Evolutionary conservation across 2,888 invertebrate genomes (phyloP), one percentile per base, ranked within the genome.

Genomic region (Odontothrips loti): DNA sequence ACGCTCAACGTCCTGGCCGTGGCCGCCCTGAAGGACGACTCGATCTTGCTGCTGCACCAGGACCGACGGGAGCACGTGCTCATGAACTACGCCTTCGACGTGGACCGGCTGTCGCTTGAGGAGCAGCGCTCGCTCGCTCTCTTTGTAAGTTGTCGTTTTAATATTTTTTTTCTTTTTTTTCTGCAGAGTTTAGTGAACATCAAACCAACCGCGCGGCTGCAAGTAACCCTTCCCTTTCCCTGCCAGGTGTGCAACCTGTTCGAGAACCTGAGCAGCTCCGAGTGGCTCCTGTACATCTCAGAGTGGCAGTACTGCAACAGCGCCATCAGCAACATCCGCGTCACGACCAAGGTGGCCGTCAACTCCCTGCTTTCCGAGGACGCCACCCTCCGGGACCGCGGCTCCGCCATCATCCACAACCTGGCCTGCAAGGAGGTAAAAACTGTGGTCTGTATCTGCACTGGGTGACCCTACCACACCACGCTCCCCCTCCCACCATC

Each of bases 341-440:
- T 94, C 81, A 96, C 96, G 82, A 96, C 96, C 15, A 96, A 96
- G 90, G 95, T 96, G 83, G 94, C 95, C 79, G 96, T 96, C 79
- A 96, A 96, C 88, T 92, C 94, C 83, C 88, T 95, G 84, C 90
- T 97, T 68, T 92, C 94, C 29, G 93, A 93, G 82, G 91, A 91
- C 82, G 87, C 90, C 23, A 91, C 90, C 84, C 89, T 96, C 84
- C 94, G 95, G 86, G 94, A 95, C 84, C 89, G 92, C 83, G 97
- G 97, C 83, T 92, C 95, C 1, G 95, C 96, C 85, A 93, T 97
- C 84, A 91, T 97, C 85, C 93, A 96, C 89, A 97, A 97, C 89
- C 90, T 97, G 85, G 95, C 96, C 87, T 93, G 95, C 91, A 96
- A 96, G 93, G 96, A 97, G 93, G 96, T 96, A 91, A 96, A 96